These are phyloP conservation scores for Daphoenositta chrysoptera DNA, from an alignment of 2,113 vertebrate species.

Conservation along the genomic window DNA sequence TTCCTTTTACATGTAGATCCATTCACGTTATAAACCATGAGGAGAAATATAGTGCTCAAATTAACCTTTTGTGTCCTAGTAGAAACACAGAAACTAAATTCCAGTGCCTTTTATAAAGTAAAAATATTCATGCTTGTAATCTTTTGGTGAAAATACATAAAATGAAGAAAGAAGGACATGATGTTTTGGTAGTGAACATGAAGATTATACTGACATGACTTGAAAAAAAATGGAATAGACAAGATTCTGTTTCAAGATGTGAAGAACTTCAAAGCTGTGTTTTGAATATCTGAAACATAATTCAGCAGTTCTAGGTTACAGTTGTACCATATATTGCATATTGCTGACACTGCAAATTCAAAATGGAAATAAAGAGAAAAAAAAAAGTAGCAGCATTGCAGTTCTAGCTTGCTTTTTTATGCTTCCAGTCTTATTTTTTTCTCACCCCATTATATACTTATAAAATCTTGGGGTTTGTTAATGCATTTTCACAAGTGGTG, in stretches of 20 bases:
- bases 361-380: neutral
- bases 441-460: neutral
- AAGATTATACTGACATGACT: neutral
- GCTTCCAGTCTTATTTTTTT: neutral
- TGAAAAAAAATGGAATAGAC: neutral
- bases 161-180: neutral
- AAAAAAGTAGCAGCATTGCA: neutral
- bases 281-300: neutral
- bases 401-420: neutral
- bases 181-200: neutral
- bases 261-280: neutral
- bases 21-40: neutral
- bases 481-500: neutral
- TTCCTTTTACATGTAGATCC: neutral
- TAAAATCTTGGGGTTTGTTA: neutral
- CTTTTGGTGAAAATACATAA: neutral
- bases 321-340: neutral
- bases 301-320: neutral
- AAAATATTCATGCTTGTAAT: neutral
- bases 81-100: neutral
- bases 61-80: neutral
- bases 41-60: neutral
- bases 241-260: neutral
- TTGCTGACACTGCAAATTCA: neutral
- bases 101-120: neutral